Evolutionary conservation across 1,140 invertebrate genomes (phyloP).

Genomic region (Orius laevigatus): DNA sequence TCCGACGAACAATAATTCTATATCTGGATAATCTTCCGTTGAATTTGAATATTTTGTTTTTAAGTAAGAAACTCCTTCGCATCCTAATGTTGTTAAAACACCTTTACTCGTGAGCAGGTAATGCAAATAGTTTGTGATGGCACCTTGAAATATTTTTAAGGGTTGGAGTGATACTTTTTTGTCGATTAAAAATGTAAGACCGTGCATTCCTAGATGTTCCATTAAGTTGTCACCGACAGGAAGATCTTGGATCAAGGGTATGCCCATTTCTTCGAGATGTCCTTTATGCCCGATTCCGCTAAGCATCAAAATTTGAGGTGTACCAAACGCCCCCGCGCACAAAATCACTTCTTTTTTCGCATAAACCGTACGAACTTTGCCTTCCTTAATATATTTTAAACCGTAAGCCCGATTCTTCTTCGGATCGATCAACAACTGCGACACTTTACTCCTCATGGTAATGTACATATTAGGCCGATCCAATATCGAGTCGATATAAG

Average conservation of each 20-base stretch:
- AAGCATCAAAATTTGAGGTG: conserved; percentile 51
- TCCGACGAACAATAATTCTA: conserved; percentile 58
- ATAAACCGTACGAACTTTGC: conserved; percentile 28
- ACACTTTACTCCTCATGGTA: conserved; percentile 44
- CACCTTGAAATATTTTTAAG: conserved; percentile 11
- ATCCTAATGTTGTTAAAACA: conserved; percentile 31
- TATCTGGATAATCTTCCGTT: conserved; percentile 42
- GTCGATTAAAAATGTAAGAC: conserved; percentile 49
- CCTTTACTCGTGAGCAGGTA: conserved; percentile 28
- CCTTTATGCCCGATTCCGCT: conserved; percentile 55
- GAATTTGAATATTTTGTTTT: conserved; percentile 31
- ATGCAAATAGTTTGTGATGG: conserved; percentile 10
- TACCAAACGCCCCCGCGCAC: conserved; percentile 48
- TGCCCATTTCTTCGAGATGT: conserved; percentile 47
- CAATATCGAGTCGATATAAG: conserved; percentile 35
- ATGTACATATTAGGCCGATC: conserved; percentile 51
- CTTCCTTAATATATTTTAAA: conserved; percentile 43
- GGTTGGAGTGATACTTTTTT: conserved; percentile 30
- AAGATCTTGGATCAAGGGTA: conserved; percentile 44
- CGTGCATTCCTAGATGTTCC: conserved; percentile 47
- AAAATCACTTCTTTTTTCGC: conserved; percentile 48
- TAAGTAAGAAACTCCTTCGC: conserved; percentile 33
- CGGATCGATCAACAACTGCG: conserved; percentile 45
- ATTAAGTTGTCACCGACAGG: conserved; percentile 64
- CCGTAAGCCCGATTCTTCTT: conserved; percentile 40